Evolutionary conservation across 2,797 vertebrate species (phyloP), one percentile per base, ranked within the genome.

Genomic region (Lindbergichthys nudifrons): DNA sequence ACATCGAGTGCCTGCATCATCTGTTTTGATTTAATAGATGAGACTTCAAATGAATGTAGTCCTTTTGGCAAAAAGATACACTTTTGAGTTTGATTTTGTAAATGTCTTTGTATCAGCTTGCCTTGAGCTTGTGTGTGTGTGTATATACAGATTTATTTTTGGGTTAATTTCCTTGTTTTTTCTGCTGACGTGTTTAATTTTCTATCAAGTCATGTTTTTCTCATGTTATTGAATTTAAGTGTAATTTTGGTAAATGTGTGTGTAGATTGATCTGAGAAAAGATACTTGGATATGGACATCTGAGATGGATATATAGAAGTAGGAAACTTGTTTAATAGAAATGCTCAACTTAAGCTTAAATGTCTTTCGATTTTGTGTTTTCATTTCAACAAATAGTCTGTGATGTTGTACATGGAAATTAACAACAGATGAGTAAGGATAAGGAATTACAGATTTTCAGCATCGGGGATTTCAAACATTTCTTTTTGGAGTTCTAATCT

Each of bases 71-170:
- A 58, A 43, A 54, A 70, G 65, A 36, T 36, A n/a, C 69, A 45
- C 23, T 53, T 75, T 68, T 65, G 16, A 64, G 30, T 50, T 73
- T 80, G 19, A 53, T 65, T 69, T 87, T 59, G 64, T 63, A 19
- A 82, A 75, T 86, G 75, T 84, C 56, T 47, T 60, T 71, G 42
- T 48, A 3, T 48, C 72, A 47, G 12, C 13, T 58, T 74, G 65
- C 26, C 21, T 56, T 60, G 5, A 32, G 26, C 1, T 5, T 26
- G 4, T 26, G 26, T 26, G 26, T 50, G 6, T 50, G 6, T 70
- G 13, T 81, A 57, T 83, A 46, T 23, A 65, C 36, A 16, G 21
- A 19, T 65, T 65, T 14, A 26, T 53, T 71, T 83, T 50, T 61
- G 23, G 16, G 2, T 71, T 56, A 8, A 23, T 72, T 3, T 58